These are phyloP conservation scores for Poecilia wingei DNA, from an alignment of 2,797 vertebrate species.

Conservation along the genomic window DNA sequence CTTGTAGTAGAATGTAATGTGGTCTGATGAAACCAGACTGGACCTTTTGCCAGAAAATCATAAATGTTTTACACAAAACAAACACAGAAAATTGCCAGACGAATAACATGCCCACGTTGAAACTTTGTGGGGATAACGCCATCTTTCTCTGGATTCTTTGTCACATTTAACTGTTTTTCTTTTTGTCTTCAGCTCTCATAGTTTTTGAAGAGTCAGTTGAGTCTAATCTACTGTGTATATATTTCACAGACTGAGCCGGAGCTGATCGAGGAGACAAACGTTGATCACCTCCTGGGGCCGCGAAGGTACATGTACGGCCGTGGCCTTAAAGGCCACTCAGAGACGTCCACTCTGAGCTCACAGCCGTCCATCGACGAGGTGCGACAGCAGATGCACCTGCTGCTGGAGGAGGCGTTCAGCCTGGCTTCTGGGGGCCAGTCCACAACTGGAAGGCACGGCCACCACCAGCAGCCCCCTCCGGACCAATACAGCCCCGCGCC, in stretches of 20 bases:
- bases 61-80: neutral
- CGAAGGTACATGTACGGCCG: conserved; percentile 85
- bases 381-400: conserved; percentile 97
- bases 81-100: neutral
- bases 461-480: conserved; percentile 76
- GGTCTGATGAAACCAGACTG: neutral
- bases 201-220: conserved; percentile 8
- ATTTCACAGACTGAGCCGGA: conserved; percentile 91
- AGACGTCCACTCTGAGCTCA: conserved; percentile 98
- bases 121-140: neutral
- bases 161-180: neutral
- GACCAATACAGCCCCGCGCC: conserved; percentile 86
- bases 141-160: neutral
- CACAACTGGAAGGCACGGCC: conserved; percentile 85
- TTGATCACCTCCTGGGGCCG: conserved; percentile 86
- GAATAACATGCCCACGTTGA: neutral
- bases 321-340: conserved; percentile 93
- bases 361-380: conserved; percentile 99
- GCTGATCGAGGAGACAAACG: conserved; percentile 96
- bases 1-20: neutral
- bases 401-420: conserved; percentile 98
- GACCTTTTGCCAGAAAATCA: neutral
- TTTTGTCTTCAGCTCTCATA: neutral
- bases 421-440: conserved; percentile 93
- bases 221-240: conserved; percentile 11